A percentile compares a stretch with the other conserved stretches of the same genome.
These are phyloP conservation scores for Drosophila peninsularis DNA, from an alignment of 2,888 invertebrate species.

Conservation along the genomic window DNA sequence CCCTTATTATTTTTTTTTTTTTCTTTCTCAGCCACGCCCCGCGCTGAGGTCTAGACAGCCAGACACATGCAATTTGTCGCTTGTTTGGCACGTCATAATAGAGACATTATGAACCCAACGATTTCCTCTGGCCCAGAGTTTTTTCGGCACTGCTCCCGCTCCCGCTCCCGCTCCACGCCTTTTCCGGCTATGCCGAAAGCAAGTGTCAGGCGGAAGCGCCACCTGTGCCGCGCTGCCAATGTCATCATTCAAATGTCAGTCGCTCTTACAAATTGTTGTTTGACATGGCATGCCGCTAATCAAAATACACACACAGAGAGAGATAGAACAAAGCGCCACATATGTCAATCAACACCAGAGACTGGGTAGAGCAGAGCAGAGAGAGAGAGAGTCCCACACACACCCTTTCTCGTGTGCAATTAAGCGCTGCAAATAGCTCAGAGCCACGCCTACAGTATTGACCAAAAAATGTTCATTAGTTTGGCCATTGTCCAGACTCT, in stretches of 20 bases:
- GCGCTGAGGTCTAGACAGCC: constrained; percentile 33
- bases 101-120: constrained; percentile 58
- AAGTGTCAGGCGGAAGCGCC: constrained; percentile 72
- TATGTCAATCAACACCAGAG: constrained; percentile 53
- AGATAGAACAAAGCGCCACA: constrained; percentile 33
- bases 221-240: constrained; percentile 57
- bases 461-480: constrained; percentile 65
- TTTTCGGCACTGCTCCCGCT: neutral
- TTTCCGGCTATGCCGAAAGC: constrained; percentile 39
- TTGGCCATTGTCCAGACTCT: constrained; percentile 60
- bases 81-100: constrained; percentile 76
- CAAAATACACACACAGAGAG: constrained; percentile 61
- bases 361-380: too few species aligned
- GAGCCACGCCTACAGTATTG: constrained; percentile 39
- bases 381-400: too few species aligned
- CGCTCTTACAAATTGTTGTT: constrained; percentile 77
- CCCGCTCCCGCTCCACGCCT: neutral
- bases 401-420: constrained; percentile 39
- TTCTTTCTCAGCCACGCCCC: constrained; percentile 22
- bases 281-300: constrained; percentile 82
- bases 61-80: constrained; percentile 71
- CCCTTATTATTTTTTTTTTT: constrained; percentile 5
- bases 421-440: constrained; percentile 42
- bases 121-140: neutral
- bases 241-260: constrained; percentile 80